Conservation (phyloP, 2,113 vertebrate genomes). For the Lampris incognitus region DNA sequence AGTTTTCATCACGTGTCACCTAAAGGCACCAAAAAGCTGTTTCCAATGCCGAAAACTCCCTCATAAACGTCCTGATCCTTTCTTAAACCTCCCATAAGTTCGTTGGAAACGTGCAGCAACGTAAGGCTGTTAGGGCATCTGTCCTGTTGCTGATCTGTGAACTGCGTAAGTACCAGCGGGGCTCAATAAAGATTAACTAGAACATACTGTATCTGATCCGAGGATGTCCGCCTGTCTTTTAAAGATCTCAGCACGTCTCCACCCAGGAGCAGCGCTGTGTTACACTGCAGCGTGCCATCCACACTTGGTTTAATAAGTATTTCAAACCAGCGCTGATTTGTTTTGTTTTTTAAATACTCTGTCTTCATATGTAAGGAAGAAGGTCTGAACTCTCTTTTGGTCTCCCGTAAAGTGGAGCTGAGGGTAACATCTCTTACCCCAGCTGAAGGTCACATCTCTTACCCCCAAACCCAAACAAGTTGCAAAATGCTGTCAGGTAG, state of each 20-base stretch:
- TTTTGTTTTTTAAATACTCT: no score
- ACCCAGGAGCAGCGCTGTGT: neutral
- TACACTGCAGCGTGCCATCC: neutral
- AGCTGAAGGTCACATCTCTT: neutral
- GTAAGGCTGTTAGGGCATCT: no score
- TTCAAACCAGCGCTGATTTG: neutral
- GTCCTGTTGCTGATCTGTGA: neutral
- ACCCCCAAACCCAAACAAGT: neutral
- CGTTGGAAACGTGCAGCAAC: no score
- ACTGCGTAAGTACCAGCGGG: neutral
- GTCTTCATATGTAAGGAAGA: neutral
- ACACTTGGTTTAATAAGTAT: neutral
- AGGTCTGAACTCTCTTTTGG: neutral
- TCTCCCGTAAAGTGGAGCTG: neutral
- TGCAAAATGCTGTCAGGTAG: neutral
- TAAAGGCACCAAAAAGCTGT: no score
- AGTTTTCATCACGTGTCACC: no score
- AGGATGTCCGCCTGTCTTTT: neutral
- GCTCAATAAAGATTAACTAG: neutral
- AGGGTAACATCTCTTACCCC: neutral
- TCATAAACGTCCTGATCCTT: no score
- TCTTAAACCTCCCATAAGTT: no score
- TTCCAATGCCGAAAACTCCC: no score
- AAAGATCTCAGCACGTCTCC: neutral
- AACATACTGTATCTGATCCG: neutral